phyloP scores from a whole-genome alignment of 92 coral and sea anemone genomes.

The Parazoanthus atlanticus region DNA sequence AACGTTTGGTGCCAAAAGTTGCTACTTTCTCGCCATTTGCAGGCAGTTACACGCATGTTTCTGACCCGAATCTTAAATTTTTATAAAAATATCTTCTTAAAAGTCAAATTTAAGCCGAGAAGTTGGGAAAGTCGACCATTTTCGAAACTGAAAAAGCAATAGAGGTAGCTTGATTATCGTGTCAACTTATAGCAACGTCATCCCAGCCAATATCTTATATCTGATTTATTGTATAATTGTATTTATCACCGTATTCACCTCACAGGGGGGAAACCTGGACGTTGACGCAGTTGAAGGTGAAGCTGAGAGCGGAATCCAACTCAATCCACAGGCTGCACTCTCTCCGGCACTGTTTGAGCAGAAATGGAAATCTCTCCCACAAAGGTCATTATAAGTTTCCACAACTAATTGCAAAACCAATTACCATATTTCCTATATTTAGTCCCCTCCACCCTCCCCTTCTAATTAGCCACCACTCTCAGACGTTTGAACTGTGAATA shows the following conservation, averaged over 20 bases:
- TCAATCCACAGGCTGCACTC: constrained; percentile 64
- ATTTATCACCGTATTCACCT: constrained; percentile 2
- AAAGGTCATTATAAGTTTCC: constrained; percentile 57
- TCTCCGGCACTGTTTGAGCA: constrained; percentile 80
- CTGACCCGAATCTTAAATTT: no score
- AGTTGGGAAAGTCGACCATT: no score
- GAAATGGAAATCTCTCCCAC: constrained; percentile 78
- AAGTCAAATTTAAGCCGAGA: no score
- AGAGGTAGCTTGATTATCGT: not conserved
- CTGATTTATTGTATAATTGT: not conserved
- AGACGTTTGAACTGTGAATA: not conserved
- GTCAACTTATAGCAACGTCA: not conserved
- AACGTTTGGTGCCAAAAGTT: no score
- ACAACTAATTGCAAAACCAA: not conserved
- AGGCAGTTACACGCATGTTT: no score
- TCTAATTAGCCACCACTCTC: not conserved
- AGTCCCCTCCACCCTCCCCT: not conserved
- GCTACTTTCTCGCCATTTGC: no score
- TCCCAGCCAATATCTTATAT: not conserved
- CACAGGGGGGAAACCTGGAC: constrained; percentile 12
- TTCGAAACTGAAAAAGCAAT: no score
- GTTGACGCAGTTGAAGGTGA: not conserved
- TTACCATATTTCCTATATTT: not conserved
- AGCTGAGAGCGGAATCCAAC: constrained; percentile 18
- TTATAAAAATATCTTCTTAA: no score